Evolutionary conservation across 2,797 vertebrate genomes (phyloP), one percentile per base, ranked within the genome.

Genomic region (Martes flavigula): DNA sequence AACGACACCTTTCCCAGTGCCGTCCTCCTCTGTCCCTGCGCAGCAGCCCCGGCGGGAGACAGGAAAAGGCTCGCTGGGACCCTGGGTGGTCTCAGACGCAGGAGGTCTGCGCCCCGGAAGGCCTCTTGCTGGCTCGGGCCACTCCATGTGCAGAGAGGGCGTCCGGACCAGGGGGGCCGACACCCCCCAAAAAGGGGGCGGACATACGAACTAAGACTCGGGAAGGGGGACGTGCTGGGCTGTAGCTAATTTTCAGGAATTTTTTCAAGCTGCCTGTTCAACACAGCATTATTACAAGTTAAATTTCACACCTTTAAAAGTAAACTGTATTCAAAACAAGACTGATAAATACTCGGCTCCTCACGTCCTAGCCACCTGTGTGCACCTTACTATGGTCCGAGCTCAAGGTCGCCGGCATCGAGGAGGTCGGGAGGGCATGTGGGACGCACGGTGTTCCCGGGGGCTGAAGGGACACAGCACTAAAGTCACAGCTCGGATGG

Each of bases 381-480:
- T 5, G 13, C 3, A 0, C 25, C 15, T 43, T 30, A 7, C 43
- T 30, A 2, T 2, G 2, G 5, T 2, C n/a, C 27, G 1, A 0
- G 30, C 48, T 20, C 12, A 7, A 35, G 48, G 17, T n/a, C 7
- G 25, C 2, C 14, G 2, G 2, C 0, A 1, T 15, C 20, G 20
- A 11, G 15, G 1, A 51, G 14, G 70, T 32, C 87, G 30, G 32
- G 60, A 30, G 7, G 18, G 17, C 17, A 54, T 7, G 12, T 27
- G 3, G 9, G n/a, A 38, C 7, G 4, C 17, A 1, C 32, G 21
- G 68, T 1, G 0, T 11, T 0, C 30, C 8, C 0, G 1, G 6
- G 25, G 62, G 46, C 0, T 17, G 23, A 58, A 12, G 79, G 43
- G 4, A 9, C 0, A 0, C 25, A 2, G 14, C 4, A 2, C 5